phyloP scores from a whole-genome alignment of 2,797 vertebrate species.

The Darevskia nairensis region DNA sequence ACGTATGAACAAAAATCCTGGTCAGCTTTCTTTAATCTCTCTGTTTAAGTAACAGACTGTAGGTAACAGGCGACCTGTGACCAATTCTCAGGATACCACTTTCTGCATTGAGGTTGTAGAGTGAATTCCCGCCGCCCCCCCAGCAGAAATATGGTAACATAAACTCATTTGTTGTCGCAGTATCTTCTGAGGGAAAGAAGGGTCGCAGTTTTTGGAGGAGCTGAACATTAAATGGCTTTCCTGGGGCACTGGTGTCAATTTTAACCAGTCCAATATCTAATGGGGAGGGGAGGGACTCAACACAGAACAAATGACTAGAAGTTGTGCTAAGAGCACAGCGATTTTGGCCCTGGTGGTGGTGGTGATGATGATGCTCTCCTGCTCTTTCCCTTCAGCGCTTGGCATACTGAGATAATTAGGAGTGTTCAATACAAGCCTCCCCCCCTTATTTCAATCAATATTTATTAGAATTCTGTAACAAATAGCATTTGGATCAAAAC shows the following conservation, averaged over 20 bases:
- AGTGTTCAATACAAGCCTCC: no score
- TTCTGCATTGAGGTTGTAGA: background rate
- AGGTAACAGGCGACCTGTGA: background rate
- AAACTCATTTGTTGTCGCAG: background rate
- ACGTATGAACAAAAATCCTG: background rate
- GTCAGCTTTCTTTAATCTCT: no score
- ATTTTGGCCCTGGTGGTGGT: background rate
- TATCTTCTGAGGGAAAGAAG: background rate
- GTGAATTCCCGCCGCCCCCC: background rate
- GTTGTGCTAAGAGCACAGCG: background rate
- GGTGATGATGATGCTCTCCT: background rate
- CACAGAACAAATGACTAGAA: slow-evolving; percentile 8
- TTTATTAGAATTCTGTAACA: background rate
- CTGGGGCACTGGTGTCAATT: background rate
- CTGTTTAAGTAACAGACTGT: background rate
- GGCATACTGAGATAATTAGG: background rate
- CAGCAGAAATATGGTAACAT: background rate
- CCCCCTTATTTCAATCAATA: background rate
- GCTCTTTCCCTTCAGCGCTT: background rate
- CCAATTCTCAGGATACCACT: background rate
- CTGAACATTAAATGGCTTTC: background rate
- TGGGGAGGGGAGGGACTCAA: background rate
- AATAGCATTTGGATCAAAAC: background rate
- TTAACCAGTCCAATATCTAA: background rate
- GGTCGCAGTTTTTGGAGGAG: background rate